Base-by-base conservation (phyloP, 2,113 vertebrate species). In the Leuciscus idus region DNA sequence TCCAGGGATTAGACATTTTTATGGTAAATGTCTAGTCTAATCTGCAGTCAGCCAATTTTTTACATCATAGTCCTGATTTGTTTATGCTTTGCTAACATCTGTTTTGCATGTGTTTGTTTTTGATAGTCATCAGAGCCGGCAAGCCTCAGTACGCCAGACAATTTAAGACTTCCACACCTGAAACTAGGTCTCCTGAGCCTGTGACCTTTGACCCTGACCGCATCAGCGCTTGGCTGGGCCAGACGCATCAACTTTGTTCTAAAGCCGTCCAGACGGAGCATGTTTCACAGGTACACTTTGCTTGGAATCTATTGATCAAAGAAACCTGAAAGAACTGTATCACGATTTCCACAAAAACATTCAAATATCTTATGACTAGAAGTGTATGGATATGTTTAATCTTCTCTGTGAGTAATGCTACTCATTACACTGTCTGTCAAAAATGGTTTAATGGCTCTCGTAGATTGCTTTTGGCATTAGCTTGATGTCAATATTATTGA, bases 221-320 rank as follows among this genome's bases (percentile, higher is more conserved):
- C 0, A 92, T 95, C 72, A 92, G 93, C 78, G 94, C 92, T 62
- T 96, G 95, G 95, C 93, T 96, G 21, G 92, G 94, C 9, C 93
- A 95, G 86, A 89, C 90, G 48, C 36, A 87, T 19, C 48, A 68
- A 33, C 84, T 86, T 88, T 91, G 89, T 73, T 93, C 89, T 7
- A 92, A 84, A 88, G 92, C 91, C 0, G 91, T 93, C 83, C 94
- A 94, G 90, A 94, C 94, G 0, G 93, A 92, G 0, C 2, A 6
- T 57, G 43, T 43, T 81, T 62, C 36, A 64, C 83, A 90, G 90
- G 91, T 91, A 89, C 30, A 17, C 4, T 79, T 55, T 75, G 48
- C 21, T 23, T 19, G 55, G 55, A 57, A 57, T 57, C 19, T 57
- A 57, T 57, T 21, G 5, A 55, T 55, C 4, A 23, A 57, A 7